Base-by-base conservation (phyloP, 2,113 vertebrate species). In the Cheirogaleus medius region DNA sequence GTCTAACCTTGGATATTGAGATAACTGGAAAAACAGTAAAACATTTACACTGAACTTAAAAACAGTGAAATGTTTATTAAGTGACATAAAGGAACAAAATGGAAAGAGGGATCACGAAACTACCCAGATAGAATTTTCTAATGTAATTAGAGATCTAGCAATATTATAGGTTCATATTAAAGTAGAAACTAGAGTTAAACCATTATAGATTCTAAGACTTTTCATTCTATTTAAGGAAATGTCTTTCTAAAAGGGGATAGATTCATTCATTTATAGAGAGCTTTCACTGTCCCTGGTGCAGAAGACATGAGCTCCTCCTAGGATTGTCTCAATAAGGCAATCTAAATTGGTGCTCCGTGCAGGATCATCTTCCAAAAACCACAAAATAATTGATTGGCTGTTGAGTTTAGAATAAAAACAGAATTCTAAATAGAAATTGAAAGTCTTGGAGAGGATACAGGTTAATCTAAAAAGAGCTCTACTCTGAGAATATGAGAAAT, bases 21-120 rank as follows among this genome's bases (percentile, higher is more conserved):
- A 63, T 95, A 74, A 90, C 20, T 90, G 37, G 74, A 60, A 92
- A 97, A 69, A 58, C 8, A 66, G 27, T 78, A 32, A 87, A 86
- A 71, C 20, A 39, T 76, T 49, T 64, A 94, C n/a, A 25, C 60
- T 74, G 63, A 90, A 95, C 23, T 90, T 87, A 82, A 83, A 86
- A 86, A 90, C 66, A 27, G 23, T 71, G 54, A 63, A 39, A 71
- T 86, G 13, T 73, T 81, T 66, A 60, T 81, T 60, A 80, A 87
- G 34, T 81, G 71, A 54, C 34, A 78, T 18, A 8, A 83, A 87
- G 32, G 47, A 69, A 21, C 49, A 80, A 91, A 73, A 69, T 17
- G 42, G 37, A 74, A 64, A 49, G 27, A 76, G 23, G 71, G 6
- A 4, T 87, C 14, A 12, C 80, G 39, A 60, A 85, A 25, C 49